phyloP scores from a whole-genome alignment of 2,113 vertebrate species.

The Sinocyclocheilus anshuiensis region DNA sequence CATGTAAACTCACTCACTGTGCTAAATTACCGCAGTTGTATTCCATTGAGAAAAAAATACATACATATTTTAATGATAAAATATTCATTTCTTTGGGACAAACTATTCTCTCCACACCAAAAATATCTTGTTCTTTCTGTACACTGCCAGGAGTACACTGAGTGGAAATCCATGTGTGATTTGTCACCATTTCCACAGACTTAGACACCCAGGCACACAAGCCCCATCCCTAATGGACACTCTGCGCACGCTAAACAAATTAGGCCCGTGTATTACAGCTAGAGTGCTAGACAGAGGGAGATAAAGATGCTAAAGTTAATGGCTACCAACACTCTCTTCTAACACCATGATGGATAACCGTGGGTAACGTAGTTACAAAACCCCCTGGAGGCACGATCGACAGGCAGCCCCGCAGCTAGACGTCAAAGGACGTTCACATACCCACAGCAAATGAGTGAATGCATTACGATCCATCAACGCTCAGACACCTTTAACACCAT shows the following conservation, averaged over 20 bases:
- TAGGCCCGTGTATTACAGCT: conserved; percentile 73
- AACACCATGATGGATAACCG: conserved; percentile 47
- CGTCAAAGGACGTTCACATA: conserved; percentile 59
- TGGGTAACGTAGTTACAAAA: conserved; percentile 48
- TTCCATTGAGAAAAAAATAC: neutral
- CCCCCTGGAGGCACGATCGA: conserved; percentile 36
- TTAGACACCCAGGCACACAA: conserved; percentile 53
- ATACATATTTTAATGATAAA: neutral
- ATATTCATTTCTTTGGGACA: neutral
- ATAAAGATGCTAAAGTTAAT: conserved; percentile 57
- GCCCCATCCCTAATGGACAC: conserved; percentile 74
- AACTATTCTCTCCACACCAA: neutral
- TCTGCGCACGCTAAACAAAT: conserved; percentile 79
- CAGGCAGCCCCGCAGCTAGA: conserved; percentile 53
- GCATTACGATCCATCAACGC: conserved; percentile 72
- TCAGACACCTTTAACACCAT: conserved; percentile 71
- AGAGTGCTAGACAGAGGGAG: conserved; percentile 57
- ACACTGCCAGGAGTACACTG: conserved; percentile 29
- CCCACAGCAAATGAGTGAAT: conserved; percentile 67
- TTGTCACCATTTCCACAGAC: conserved; percentile 74
- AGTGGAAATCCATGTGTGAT: conserved; percentile 61
- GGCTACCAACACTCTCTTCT: conserved; percentile 54
- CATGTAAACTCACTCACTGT: too few species aligned
- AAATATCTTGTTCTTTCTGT: neutral
- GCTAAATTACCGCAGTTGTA: too few species aligned